These are phyloP conservation scores for Myathropa florea DNA, from an alignment of 2,888 invertebrate genomes.

Conservation along the genomic window DNA sequence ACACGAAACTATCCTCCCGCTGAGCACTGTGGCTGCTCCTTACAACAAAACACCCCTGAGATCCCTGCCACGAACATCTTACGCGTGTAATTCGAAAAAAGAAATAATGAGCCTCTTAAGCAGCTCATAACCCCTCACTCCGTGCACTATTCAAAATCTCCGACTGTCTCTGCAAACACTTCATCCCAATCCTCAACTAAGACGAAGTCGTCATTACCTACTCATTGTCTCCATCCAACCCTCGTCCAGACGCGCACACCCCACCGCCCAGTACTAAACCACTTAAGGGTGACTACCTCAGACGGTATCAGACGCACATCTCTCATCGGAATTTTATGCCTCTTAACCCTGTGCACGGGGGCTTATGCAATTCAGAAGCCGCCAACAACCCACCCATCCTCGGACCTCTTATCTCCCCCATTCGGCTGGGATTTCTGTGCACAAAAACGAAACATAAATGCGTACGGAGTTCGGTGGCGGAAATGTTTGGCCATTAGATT, in stretches of 20 bases:
- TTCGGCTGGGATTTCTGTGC: conserved; percentile 35
- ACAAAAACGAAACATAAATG: conserved; percentile 33
- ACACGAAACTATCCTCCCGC: background rate
- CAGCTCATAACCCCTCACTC: background rate
- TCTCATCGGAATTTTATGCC: conserved; percentile 42
- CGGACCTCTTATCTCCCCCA: conserved; percentile 55
- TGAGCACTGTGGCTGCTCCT: background rate
- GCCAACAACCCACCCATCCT: background rate
- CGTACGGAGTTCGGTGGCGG: conserved; percentile 54
- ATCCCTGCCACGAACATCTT: background rate
- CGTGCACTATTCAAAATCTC: background rate
- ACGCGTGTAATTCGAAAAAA: background rate
- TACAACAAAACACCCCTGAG: background rate
- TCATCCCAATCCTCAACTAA: background rate
- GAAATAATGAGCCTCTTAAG: background rate
- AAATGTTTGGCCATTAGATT: conserved; percentile 59
- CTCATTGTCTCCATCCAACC: conserved; percentile 8
- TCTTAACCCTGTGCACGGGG: conserved; percentile 10
- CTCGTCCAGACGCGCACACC: background rate
- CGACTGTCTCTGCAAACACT: background rate
- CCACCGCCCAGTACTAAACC: conserved; percentile 11
- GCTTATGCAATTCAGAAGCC: background rate
- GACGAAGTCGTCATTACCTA: conserved; percentile 7
- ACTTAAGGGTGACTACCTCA: conserved; percentile 29
- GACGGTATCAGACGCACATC: conserved; percentile 30